phyloP scores from a whole-genome alignment of 2,888 invertebrate species.

The Steinernema carpocapsae region DNA sequence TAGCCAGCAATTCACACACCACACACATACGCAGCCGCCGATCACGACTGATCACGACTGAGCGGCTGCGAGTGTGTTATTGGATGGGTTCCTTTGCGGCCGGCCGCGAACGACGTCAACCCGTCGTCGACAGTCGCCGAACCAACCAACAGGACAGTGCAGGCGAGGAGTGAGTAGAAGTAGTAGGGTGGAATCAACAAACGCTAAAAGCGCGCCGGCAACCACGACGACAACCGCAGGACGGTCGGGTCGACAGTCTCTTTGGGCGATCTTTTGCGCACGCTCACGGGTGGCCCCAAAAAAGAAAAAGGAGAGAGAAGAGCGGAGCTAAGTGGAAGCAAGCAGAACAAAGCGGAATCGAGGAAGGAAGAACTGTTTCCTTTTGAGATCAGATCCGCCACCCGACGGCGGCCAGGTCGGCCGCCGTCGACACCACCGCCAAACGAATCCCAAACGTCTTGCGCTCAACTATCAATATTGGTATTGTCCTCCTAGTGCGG shows the following conservation, averaged over 20 bases:
- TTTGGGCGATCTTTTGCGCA: no score
- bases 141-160: slow-evolving; percentile 16
- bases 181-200: neutral
- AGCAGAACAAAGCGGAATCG: no score
- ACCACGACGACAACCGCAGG: neutral
- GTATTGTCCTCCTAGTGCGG: neutral
- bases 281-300: neutral
- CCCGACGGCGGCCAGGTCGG: neutral
- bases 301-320: neutral
- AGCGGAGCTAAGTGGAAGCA: no score
- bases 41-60: slow-evolving; percentile 3
- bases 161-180: no score
- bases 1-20: no score
- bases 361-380: neutral
- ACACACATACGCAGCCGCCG: neutral
- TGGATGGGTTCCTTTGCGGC: no score
- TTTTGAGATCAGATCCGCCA: neutral
- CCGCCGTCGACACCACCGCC: no score
- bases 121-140: slow-evolving; percentile 7
- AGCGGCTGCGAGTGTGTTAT: no score
- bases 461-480: neutral
- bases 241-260: neutral
- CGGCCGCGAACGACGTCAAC: slow-evolving; percentile 2
- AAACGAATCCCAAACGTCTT: no score
- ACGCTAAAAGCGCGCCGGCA: neutral